Evolutionary conservation across 2,113 vertebrate species (phyloP).

Genomic region (Equus przewalskii): DNA sequence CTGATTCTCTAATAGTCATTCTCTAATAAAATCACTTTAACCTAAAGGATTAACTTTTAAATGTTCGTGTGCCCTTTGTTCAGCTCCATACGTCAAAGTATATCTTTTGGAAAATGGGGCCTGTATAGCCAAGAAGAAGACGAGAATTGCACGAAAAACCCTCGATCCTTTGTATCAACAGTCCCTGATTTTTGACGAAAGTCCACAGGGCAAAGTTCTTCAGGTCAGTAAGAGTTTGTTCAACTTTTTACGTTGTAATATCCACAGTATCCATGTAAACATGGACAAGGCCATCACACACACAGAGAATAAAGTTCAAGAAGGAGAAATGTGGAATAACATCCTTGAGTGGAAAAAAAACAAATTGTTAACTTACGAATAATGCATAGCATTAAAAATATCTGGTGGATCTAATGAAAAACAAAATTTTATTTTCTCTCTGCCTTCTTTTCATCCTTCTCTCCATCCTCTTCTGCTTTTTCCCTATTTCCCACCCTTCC

Average conservation of each 20-base stretch:
- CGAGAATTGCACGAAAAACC: constrained; percentile 98
- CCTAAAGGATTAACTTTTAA: background rate
- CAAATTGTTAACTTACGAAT: background rate
- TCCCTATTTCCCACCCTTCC: background rate
- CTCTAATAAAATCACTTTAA: background rate
- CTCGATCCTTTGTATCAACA: constrained; percentile 99
- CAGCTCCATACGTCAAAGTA: constrained; percentile 99
- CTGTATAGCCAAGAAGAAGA: constrained; percentile 99
- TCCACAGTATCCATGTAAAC: background rate
- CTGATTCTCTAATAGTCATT: background rate
- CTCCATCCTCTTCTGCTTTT: background rate
- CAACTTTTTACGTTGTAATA: background rate
- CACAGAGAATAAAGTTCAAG: background rate
- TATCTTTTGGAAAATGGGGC: constrained; percentile 98
- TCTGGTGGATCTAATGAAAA: background rate
- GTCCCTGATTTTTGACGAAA: constrained; percentile 97
- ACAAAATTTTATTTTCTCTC: background rate
- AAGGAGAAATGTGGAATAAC: background rate
- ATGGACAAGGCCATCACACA: background rate
- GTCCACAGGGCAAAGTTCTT: constrained; percentile 98
- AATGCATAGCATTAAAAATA: background rate
- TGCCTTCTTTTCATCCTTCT: background rate
- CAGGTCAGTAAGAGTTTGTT: constrained; percentile 91
- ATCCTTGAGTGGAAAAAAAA: background rate
- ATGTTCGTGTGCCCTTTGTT: constrained; percentile 64